These are phyloP conservation scores for Solen grandis DNA, from an alignment of 1,140 invertebrate genomes.

Conservation along the genomic window DNA sequence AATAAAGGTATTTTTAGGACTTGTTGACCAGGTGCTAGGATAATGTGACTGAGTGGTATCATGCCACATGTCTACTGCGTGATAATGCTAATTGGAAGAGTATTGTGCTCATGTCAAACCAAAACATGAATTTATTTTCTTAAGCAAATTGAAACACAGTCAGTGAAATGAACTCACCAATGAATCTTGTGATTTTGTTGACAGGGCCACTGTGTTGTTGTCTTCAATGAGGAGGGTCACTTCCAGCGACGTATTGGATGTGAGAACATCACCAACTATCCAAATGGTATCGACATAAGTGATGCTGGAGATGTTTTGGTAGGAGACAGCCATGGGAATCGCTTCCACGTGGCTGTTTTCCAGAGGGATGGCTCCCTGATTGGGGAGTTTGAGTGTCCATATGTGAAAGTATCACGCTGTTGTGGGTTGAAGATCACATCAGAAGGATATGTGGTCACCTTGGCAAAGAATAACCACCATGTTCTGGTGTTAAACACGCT, in stretches of 20 bases:
- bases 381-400: constrained; percentile 97
- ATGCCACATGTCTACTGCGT: no score
- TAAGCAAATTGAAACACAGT: no score
- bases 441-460: constrained; percentile 96
- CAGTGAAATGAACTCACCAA: no score
- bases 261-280: constrained; percentile 97
- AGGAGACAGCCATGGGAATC: constrained; percentile 98
- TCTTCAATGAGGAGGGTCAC: constrained; percentile 94
- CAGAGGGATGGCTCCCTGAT: constrained; percentile 90
- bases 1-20: no score
- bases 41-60: no score
- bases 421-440: constrained; percentile 98
- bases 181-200: no score
- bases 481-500: constrained; percentile 97
- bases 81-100: no score
- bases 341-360: constrained; percentile 97
- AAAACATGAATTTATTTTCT: no score
- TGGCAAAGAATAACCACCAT: constrained; percentile 99
- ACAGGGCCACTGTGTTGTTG: constrained; percentile 95
- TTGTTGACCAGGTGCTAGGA: no score
- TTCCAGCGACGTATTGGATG: constrained; percentile 96
- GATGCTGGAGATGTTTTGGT: constrained; percentile 97
- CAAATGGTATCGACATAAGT: constrained; percentile 98
- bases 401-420: constrained; percentile 98
- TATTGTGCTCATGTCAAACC: no score